Base-by-base conservation (phyloP, 2,113 vertebrate genomes). In the Catharus bicknelli region DNA sequence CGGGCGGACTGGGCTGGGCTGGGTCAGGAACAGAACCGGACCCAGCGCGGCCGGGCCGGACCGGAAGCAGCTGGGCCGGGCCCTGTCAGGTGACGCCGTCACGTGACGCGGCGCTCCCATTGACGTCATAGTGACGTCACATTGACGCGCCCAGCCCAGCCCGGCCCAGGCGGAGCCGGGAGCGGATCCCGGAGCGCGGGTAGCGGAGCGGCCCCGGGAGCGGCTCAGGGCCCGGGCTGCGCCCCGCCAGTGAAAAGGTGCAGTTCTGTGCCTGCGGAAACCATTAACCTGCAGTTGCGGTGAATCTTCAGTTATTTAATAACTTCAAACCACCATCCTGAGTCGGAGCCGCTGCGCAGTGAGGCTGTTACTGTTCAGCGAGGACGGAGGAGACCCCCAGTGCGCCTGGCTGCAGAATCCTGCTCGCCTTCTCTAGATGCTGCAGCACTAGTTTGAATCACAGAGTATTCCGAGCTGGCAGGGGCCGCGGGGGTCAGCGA, bases 61-160 rank as follows among this genome's bases (percentile, higher is more conserved):
- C 23, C 11, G 38, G 59, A 22, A 38, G 11, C 20, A 3, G 45
- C 16, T 19, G 9, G 8, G 10, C 16, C 5, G 6, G 17, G 16
- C 27, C 4, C 27, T 2, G 11, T 4, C 59, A 38, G 4, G 7
- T 16, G 51, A 7, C 4, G 2, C 8, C 4, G 2, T 34, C 67
- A 32, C 32, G 47, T 61, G 80, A 18, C 9, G 30, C 13, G 2
- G 34, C 34, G 34, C 34, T 7, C 34, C 34, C 34, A 27, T 26
- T 27, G 26, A 8, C 27, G 50, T 38, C 38, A 38, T 8, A 38
- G 38, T 23, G 42, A 36, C 42, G 74, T 22, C 8, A 1, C 16
- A 4, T 16, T 22, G 40, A 11, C 30, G 51, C 21, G 20, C 32
- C 32, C 10, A 11, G 38, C 38, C 38, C 38, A 11, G 15, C 30